phyloP scores from a whole-genome alignment of 1,140 invertebrate genomes.

The Aleiodes sp. region DNA sequence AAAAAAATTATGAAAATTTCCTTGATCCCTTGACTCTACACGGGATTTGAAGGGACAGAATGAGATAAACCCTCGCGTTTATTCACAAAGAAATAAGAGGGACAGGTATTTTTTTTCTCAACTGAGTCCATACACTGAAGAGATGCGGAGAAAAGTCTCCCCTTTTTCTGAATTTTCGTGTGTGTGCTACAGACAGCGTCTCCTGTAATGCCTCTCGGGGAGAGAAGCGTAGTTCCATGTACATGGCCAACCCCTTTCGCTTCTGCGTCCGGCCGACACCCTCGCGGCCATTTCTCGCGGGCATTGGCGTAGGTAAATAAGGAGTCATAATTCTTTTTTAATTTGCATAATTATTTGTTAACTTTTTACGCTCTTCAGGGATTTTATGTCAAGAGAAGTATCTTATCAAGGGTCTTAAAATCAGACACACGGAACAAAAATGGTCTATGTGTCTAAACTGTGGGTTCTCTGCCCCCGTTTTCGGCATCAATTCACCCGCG shows the following conservation, averaged over 20 bases:
- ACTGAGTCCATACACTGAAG: constrained; percentile 17
- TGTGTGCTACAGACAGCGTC: constrained; percentile 35
- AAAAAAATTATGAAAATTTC: constrained; percentile 12
- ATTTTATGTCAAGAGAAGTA: too few relatives aligned
- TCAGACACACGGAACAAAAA: too few relatives aligned
- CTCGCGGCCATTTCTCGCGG: constrained; percentile 42
- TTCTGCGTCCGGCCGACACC: constrained; percentile 45
- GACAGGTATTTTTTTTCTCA: not conserved
- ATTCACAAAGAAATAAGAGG: constrained; percentile 43
- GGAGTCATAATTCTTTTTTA: not conserved
- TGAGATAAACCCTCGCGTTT: constrained; percentile 38
- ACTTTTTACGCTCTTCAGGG: not conserved
- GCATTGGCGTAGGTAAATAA: constrained; percentile 42
- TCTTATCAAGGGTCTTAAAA: too few relatives aligned
- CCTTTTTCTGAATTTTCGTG: constrained; percentile 37
- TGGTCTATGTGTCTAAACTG: too few relatives aligned
- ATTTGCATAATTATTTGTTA: constrained; percentile 14
- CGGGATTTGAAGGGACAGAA: constrained; percentile 1
- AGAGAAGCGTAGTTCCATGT: constrained; percentile 17
- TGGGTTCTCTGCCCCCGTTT: too few relatives aligned
- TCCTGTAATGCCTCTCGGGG: not conserved
- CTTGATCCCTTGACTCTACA: not conserved
- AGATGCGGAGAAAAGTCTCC: constrained; percentile 2
- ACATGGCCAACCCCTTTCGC: constrained; percentile 43
- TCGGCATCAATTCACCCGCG: too few relatives aligned